Evolutionary conservation across 2,797 vertebrate genomes (phyloP).

Genomic region (Galago senegalensis): DNA sequence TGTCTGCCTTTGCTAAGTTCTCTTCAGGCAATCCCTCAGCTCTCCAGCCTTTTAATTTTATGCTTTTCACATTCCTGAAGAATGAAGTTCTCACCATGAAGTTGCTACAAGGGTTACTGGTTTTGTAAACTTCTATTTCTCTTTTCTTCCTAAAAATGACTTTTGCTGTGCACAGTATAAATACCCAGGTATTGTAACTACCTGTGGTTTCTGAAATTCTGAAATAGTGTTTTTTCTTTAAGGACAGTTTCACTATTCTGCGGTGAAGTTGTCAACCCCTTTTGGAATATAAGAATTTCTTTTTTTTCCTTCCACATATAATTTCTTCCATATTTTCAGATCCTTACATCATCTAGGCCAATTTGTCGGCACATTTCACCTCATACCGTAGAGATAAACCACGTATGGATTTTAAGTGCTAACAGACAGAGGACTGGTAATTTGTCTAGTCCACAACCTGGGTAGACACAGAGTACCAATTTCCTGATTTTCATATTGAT

Average conservation of each 20-base stretch:
- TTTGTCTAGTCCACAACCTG: constrained; percentile 83
- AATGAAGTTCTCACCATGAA: constrained; percentile 69
- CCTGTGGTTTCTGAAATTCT: constrained; percentile 78
- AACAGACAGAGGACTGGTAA: constrained; percentile 82
- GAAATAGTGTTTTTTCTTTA: constrained; percentile 75
- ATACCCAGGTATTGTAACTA: background rate
- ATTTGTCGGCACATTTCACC: constrained; percentile 81
- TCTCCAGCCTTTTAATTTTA: constrained; percentile 69
- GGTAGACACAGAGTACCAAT: constrained; percentile 69
- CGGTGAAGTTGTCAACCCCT: constrained; percentile 82
- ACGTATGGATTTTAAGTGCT: constrained; percentile 79
- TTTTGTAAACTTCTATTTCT: constrained; percentile 69
- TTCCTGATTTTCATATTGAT: constrained; percentile 59
- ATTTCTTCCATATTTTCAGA: constrained; percentile 86
- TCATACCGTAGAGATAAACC: constrained; percentile 76
- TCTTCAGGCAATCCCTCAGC: constrained; percentile 12
- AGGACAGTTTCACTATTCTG: constrained; percentile 75
- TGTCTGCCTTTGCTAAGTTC: constrained; percentile 46
- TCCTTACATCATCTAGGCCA: constrained; percentile 80
- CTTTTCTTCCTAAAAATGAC: constrained; percentile 67
- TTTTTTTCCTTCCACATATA: constrained; percentile 69
- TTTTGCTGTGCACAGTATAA: constrained; percentile 61
- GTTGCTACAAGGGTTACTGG: constrained; percentile 57
- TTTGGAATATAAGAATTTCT: constrained; percentile 75
- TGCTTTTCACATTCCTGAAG: constrained; percentile 72